Base-by-base conservation (phyloP, 2,888 invertebrate species). In the Drosophila mercatorum region DNA sequence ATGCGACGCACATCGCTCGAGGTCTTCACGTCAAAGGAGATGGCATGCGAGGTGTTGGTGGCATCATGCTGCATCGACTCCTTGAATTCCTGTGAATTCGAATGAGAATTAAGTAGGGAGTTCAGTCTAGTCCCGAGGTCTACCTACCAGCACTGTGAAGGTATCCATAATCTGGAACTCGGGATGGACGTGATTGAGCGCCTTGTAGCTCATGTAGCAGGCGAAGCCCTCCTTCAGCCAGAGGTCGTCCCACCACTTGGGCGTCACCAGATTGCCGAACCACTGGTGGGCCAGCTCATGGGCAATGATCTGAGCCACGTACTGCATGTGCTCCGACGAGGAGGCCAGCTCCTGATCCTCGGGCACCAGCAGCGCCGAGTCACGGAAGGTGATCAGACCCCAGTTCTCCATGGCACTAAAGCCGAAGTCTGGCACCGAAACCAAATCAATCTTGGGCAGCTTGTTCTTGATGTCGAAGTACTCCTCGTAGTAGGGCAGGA, bases 261-360 rank as follows among this genome's bases (percentile, higher is more conserved):
- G 95, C 0, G 96, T 96, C 22, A 96, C 95, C 22, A 95, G 93
- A 89, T 96, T 96, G 7, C 97, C 97, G 81, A 97, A 96, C 96
- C 97, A 97, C 94, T 95, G 96, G 91, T 97, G 97, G 1, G 96
- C 95, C 59, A 97, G 92, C 91, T 97, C 97, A 87, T 97, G 97
- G 0, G 96, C 94, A 5, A 96, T 94, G 3, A 95, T 95, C 28
- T 95, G 94, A 1, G 95, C 95, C 2, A 96, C 94, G 56, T 94
- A 93, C 81, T 96, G 95, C 79, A 94, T 94, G 74, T 95, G 94
- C 76, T 93, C 94, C 41, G 95, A 93, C 34, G 95, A 93, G 34
- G 93, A 93, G 40, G 92, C 92, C 56, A 90, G 82, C 55, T 92
- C 90, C 64, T 91, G 86, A 80, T 92, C 92, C 82, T 92, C 90